Conservation (phyloP, 2,113 vertebrate genomes). For the Numida meleagris region DNA sequence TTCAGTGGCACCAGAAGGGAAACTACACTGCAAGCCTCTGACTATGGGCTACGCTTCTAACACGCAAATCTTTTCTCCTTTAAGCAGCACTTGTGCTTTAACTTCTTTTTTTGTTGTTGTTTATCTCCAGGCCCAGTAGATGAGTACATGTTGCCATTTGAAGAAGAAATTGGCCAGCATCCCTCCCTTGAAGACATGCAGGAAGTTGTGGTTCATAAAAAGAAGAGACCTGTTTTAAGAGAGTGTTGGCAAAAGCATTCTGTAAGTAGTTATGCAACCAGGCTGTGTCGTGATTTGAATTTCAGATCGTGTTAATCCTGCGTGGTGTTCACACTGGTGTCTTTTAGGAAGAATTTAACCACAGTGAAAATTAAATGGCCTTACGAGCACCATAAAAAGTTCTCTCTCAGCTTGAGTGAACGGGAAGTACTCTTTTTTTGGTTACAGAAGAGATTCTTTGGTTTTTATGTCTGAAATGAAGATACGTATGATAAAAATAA, state of each 20-base stretch:
- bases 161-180: slow-evolving; percentile 98
- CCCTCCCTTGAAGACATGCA: slow-evolving; percentile 99
- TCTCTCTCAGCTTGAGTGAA: not conserved
- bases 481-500: not conserved
- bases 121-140: slow-evolving; percentile 88
- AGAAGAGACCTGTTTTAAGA: slow-evolving; percentile 91
- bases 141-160: slow-evolving; percentile 97
- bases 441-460: not conserved
- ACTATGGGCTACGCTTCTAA: fast-evolving
- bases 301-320: not conserved
- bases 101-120: not conserved
- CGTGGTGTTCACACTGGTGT: not conserved
- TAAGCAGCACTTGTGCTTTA: not conserved
- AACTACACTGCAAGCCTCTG: fast-evolving
- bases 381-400: not conserved
- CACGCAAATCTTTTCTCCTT: fast-evolving
- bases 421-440: not conserved
- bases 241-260: slow-evolving; percentile 98
- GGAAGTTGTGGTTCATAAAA: slow-evolving; percentile 98
- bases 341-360: not conserved
- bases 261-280: slow-evolving; percentile 76
- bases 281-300: not conserved
- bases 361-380: not conserved
- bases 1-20: too few relatives aligned
- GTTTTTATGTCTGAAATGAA: not conserved